Base-by-base conservation (phyloP, 2,113 vertebrate genomes). In the Microtus montanus region DNA sequence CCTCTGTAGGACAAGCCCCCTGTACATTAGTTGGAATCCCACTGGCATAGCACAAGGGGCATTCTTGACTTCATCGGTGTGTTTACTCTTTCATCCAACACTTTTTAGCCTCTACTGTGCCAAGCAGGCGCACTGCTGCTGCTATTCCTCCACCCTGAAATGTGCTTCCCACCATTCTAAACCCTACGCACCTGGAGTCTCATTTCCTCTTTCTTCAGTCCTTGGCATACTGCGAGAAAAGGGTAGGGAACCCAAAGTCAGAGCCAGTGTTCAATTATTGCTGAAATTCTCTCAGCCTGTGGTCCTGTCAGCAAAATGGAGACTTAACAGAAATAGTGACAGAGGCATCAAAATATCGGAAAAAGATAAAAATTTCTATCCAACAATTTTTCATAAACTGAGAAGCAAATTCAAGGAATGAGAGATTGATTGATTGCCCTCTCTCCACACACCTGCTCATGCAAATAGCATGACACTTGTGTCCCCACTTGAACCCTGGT, bases 121-220 rank as follows among this genome's bases (percentile, higher is more conserved):
- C 68, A 87, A 41, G 58, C 2, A 28, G 64, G 52, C 52, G 14
- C 52, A 35, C 41, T 49, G 24, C 10, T 49, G 20, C 10, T 49
- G 20, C 49, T 47, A 26, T 66, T 89, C 84, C 91, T 84, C 49
- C n/a, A 41, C 4, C 49, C 91, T 64, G 52, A 77, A 77, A 49
- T 63, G 33, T 26, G 35, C 35, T 83, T 66, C 54, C 28, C 93
- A 47, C 54, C 38, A 38, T 80, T 93, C 66, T 68, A 92, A 93
- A 89, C 63, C 41, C n/a, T 92, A 63, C 84, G 80, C 44, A 86
- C 66, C 86, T 35, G 0, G 17, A 96, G 71, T 49, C 83, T 75
- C n/a, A 26, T 80, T 83, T 89, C 68, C 24, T 78, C 22, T 85
- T n/a, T 78, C 87, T 84, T 52, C 89, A 93, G 47, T 68, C 61